Base-by-base conservation (phyloP, 2,888 invertebrate species). In the Cenopis cana region DNA sequence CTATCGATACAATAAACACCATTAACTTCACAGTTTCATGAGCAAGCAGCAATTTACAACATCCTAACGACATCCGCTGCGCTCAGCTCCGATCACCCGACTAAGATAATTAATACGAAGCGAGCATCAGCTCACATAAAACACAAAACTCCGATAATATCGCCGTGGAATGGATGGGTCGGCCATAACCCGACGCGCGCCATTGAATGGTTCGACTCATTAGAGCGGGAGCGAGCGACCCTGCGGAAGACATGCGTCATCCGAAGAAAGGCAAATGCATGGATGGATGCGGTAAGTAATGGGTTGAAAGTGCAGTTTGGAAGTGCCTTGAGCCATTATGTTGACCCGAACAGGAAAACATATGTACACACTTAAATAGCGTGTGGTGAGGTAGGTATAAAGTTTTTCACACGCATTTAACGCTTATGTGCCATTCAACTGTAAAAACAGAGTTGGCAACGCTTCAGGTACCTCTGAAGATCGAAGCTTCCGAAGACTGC, bases 151-250 rank as follows among this genome's bases (percentile, higher is more conserved):
- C 33, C 17, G 57, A 57, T 57, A 57, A 57, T 14, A 57, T 38
- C 20, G 18, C 14, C 17, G 17, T 57, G 18, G 8, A 55, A 38
- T 20, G 38, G 36, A 38, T 57, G 38, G 57, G 38, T 1, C 36
- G 3, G 57, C 56, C 56, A 36, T 56, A 56, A 36, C 6, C 46
- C 46, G 56, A 36, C 33, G 38, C 38, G 41, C 41, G 20, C 68
- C 68, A 68, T 68, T 68, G 54, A 68, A 61, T 55, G 41, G 60
- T 33, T 17, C 56, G 56, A 36, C 36, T 56, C 56, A 56, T 56
- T 56, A 68, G 60, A 68, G 59, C 41, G 36, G 56, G n/a, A n/a
- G n/a, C n/a, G n/a, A 36, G 56, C 14, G 9, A 46, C 56, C 33
- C 17, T 36, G 56, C 56, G 56, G 56, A 36, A 56, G 29, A n/a